A percentile compares a stretch with the other conserved stretches of the same genome.
These are phyloP conservation scores for Takifugu bimaculatus DNA, from an alignment of 2,113 vertebrate species.

Conservation along the genomic window DNA sequence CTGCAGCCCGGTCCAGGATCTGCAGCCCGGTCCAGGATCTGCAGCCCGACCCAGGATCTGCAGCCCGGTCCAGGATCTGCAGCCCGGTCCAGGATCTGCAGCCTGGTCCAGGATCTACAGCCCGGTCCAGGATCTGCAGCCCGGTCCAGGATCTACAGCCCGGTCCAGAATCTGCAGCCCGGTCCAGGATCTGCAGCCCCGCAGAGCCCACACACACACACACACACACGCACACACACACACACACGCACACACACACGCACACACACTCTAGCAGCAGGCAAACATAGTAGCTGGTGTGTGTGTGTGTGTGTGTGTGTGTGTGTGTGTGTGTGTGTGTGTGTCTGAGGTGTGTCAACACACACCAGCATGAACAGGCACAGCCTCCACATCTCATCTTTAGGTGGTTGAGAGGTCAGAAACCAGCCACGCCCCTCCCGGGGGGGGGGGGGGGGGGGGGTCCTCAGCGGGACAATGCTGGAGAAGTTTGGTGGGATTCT, in stretches of 20 bases:
- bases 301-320: slow-evolving; percentile 12
- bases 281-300: slow-evolving; percentile 30
- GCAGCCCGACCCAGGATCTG: no score
- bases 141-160: no score
- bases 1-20: no score
- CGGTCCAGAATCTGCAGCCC: no score
- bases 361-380: slow-evolving; percentile 65
- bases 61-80: no score
- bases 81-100: no score
- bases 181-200: slow-evolving; percentile 21
- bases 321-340: slow-evolving; percentile 30
- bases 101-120: no score
- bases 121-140: no score
- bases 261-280: slow-evolving; percentile 8
- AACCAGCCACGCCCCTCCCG: slow-evolving; percentile 25
- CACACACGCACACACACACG: slow-evolving; percentile 8
- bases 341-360: slow-evolving; percentile 60
- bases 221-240: slow-evolving; percentile 18
- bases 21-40: no score
- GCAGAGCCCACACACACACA: slow-evolving; percentile 20
- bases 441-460: no score
- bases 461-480: no score
- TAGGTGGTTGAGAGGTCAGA: slow-evolving; percentile 54
- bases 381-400: slow-evolving; percentile 65
- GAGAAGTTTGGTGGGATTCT: no score